phyloP scores from a whole-genome alignment of 2,888 invertebrate species.

The Chrysolina oricalcia region DNA sequence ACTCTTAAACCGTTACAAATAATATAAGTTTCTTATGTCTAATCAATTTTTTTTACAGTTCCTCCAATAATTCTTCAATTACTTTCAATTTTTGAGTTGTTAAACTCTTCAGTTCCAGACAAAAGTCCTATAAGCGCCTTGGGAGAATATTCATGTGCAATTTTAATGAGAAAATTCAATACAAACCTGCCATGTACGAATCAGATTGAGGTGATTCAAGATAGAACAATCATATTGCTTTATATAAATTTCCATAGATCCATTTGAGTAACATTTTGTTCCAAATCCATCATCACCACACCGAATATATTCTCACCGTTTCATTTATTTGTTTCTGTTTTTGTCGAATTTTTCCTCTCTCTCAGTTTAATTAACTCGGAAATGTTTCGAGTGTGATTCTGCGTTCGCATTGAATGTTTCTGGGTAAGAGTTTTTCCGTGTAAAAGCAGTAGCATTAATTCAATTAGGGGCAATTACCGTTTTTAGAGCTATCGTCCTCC shows the following conservation, averaged over 20 bases:
- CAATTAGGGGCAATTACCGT: conserved; percentile 5
- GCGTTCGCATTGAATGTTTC: background rate
- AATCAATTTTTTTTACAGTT: too few relatives aligned
- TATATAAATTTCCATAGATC: background rate
- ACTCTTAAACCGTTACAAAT: too few relatives aligned
- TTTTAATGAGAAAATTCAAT: too few relatives aligned
- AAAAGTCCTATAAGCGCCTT: too few relatives aligned
- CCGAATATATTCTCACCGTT: background rate
- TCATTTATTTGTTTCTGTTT: background rate
- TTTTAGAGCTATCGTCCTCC: background rate
- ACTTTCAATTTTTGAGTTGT: too few relatives aligned
- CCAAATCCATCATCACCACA: background rate
- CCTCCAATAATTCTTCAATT: too few relatives aligned
- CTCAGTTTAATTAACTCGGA: background rate
- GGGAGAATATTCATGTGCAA: too few relatives aligned
- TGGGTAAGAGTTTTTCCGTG: conserved; percentile 1
- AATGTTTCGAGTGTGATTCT: background rate
- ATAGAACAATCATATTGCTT: too few relatives aligned
- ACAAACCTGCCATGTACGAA: too few relatives aligned
- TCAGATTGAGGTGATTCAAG: too few relatives aligned
- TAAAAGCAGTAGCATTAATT: background rate
- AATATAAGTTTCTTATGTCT: too few relatives aligned
- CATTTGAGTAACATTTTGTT: background rate
- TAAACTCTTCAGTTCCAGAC: too few relatives aligned
- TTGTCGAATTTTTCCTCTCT: background rate